phyloP scores from a whole-genome alignment of 2,888 invertebrate genomes.

The Aporophyla nigra region DNA sequence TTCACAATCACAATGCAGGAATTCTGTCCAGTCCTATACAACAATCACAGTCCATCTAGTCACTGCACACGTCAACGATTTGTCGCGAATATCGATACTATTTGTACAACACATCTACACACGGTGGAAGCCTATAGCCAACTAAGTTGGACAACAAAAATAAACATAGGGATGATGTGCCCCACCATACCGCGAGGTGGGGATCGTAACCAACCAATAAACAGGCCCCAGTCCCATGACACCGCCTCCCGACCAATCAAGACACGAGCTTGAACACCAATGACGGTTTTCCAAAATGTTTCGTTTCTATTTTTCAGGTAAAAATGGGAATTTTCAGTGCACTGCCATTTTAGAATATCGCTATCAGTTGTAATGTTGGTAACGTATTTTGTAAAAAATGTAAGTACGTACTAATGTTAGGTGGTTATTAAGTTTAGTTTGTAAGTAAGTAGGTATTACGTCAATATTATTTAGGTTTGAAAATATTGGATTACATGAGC shows the following conservation, averaged over 20 bases:
- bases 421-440: constrained; percentile 11
- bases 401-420: constrained; percentile 9
- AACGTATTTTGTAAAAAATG: constrained; percentile 47
- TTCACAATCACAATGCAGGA: constrained; percentile 77
- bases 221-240: constrained; percentile 58
- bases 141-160: constrained; percentile 89
- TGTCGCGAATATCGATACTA: constrained; percentile 54
- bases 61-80: constrained; percentile 59
- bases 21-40: constrained; percentile 62
- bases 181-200: constrained; percentile 79
- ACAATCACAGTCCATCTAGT: constrained; percentile 74
- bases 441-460: not conserved
- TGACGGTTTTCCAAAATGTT: constrained; percentile 71
- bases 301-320: constrained; percentile 81
- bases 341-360: constrained; percentile 72
- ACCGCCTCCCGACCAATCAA: constrained; percentile 85
- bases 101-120: constrained; percentile 74
- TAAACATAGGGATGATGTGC: constrained; percentile 88
- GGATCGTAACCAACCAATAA: constrained; percentile 78
- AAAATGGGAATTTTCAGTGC: constrained; percentile 79
- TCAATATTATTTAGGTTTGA: not conserved
- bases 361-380: constrained; percentile 65
- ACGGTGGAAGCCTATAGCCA: constrained; percentile 83
- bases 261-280: constrained; percentile 74
- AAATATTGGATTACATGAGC: not conserved